Evolutionary conservation across 1,140 invertebrate genomes (phyloP), one percentile per base, ranked within the genome.

Genomic region (Drosophila kepulauana): DNA sequence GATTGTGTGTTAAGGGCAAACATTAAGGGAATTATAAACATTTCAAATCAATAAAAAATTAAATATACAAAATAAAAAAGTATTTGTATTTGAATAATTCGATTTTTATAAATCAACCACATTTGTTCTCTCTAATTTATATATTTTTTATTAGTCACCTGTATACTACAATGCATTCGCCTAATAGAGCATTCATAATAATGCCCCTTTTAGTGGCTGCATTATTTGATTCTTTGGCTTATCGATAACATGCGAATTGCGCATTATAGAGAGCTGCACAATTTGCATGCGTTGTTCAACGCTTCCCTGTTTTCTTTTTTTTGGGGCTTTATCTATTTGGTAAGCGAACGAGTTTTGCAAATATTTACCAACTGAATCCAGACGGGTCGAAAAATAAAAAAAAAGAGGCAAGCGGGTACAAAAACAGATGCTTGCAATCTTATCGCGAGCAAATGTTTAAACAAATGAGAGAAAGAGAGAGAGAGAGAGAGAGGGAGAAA

Each of bases 401-500:
- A 28, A 6, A 59, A 35, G 33, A 33, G 33, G 33, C 20, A n/a
- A 62, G 59, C 13, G 28, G 3, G 30, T 41, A 20, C 28, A 51
- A 49, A 10, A 59, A 49, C 62, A 11, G 35, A 28, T 13, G 56
- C 51, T 52, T 3, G 63, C 65, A 78, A 78, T 78, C 72, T 78
- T 75, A 78, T 78, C 75, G 71, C 72, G 35, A 70, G 66, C 65
- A 75, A 78, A 78, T 75, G 59, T 70, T 75, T 75, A 65, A 75
- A 61, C 59, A 46, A 58, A 59, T 58, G n/a, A 45, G 73, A 52
- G 41, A 35, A n/a, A 11, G 3, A 48, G 51, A 57, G 54, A 48
- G 51, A 57, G 54, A 25, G 43, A 30, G 49, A 10, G 11, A 25
- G 20, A 25, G 20, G 2, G 20, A 25, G 20, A 25, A 3, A 25